Evolutionary conservation across 2,113 vertebrate species (phyloP).

Genomic region (Ochotona curzoniae): DNA sequence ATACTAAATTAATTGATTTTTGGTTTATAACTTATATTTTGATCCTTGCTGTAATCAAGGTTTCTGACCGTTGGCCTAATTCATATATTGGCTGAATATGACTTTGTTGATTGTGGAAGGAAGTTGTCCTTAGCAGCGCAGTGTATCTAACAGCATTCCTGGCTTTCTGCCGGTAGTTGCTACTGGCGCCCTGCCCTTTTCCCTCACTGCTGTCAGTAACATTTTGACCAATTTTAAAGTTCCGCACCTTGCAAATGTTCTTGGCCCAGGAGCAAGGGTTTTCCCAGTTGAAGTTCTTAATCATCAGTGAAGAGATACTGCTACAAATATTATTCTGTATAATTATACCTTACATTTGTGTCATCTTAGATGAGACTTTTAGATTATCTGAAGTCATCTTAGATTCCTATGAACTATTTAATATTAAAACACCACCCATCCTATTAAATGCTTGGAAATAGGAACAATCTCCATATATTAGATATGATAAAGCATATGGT

Average conservation of each 20-base stretch:
- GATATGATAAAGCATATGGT: slow-evolving; percentile 30
- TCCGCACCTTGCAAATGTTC: neutral
- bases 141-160: neutral
- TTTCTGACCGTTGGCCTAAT: neutral
- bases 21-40: slow-evolving; percentile 64
- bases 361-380: slow-evolving; percentile 21
- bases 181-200: fast-evolving
- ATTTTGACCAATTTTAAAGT: neutral
- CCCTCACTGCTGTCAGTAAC: no score
- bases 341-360: neutral
- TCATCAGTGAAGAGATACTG: neutral
- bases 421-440: slow-evolving; percentile 62
- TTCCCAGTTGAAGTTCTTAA: neutral
- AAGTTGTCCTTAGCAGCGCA: neutral
- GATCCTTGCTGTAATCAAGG: slow-evolving; percentile 38
- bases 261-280: neutral
- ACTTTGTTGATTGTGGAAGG: neutral
- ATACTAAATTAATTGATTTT: slow-evolving; percentile 77
- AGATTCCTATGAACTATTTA: slow-evolving; percentile 5
- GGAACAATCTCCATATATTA: slow-evolving; percentile 27
- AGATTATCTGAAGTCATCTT: neutral
- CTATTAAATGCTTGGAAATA: slow-evolving; percentile 34
- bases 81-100: neutral
- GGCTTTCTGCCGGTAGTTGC: fast-evolving
- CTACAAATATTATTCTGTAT: neutral